These are phyloP conservation scores for Falcunculus frontatus DNA, from an alignment of 2,113 vertebrate species.

Conservation along the genomic window DNA sequence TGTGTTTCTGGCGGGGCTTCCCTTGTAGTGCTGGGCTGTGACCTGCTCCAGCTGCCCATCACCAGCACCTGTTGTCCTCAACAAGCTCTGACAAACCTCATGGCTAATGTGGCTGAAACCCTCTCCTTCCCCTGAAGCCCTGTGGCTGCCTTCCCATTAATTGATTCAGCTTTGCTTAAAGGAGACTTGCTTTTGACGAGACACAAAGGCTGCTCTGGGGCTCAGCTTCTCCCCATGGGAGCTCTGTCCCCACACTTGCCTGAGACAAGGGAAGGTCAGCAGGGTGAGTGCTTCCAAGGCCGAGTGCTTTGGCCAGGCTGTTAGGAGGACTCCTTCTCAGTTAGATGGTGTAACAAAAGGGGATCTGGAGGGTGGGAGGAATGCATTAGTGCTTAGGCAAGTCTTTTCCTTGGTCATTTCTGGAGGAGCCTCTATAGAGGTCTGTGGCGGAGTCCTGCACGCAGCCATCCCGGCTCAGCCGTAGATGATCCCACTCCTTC, in stretches of 20 bases:
- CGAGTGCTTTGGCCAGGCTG: background rate
- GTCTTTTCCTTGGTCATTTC: background rate
- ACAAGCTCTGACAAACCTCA: background rate
- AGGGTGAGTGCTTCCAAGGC: background rate
- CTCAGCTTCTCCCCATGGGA: background rate
- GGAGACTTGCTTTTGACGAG: background rate
- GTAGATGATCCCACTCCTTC: background rate
- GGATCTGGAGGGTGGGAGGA: background rate
- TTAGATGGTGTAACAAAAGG: background rate
- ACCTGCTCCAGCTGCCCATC: background rate
- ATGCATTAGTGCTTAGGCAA: background rate
- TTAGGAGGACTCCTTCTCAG: background rate
- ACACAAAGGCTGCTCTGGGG: background rate
- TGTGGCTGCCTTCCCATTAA: background rate
- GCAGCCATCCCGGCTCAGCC: background rate
- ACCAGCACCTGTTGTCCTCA: background rate
- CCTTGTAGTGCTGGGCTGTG: background rate
- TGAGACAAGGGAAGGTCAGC: background rate
- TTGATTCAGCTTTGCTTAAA: background rate
- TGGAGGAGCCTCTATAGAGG: background rate
- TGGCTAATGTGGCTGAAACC: background rate
- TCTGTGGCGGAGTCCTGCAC: accelerated
- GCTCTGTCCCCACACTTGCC: background rate
- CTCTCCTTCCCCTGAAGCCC: background rate
- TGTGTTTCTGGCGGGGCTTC: background rate